Base-by-base conservation (phyloP, 2,888 invertebrate genomes). In the Morpho achilles region DNA sequence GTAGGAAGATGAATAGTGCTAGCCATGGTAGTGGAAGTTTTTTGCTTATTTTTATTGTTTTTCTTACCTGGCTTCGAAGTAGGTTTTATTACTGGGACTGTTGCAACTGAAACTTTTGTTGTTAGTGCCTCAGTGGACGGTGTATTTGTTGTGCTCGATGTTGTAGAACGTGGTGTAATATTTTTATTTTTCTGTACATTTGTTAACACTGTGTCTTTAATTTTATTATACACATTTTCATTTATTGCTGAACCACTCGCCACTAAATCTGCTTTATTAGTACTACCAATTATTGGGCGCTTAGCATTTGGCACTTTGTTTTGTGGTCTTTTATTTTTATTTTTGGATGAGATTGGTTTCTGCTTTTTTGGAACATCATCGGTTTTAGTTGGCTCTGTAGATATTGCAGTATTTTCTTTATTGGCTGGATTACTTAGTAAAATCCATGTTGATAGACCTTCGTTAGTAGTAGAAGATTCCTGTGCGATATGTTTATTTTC, bases 371-470 rank as follows among this genome's bases (percentile, higher is more conserved):
- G 69, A 22, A 66, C 69, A 52, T 83, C 84, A 40, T 87, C 80
- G 41, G 72, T 59, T 75, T 87, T 83, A 7, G 84, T 82, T 5
- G 88, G 75, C 64, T 88, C 89, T 1, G 87, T 89, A n/a, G 86
- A 77, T 43, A 72, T 69, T 39, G 77, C 69, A 7, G 68, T 62
- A 56, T 76, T 84, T 52, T 81, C 80, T 66, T 76, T 82, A 2
- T 76, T 79, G 3, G 78, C 67, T 1, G 91, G 84, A 62, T 82
- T 88, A 64, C 94, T 95, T 16, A 96, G 76, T 16, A 95, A 84
- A 61, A 95, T 93, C 96, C 95, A 96, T 0, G 96, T 95, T 0
- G 95, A 95, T 62, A 95, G 90, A 1, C 95, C 95, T 73, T 93
- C 93, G 56, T 92, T 92, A 32, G 92, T 92, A 51, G 91, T 95